Conservation (phyloP, 2,113 vertebrate species). For the Phylloscopus trochiloides region DNA sequence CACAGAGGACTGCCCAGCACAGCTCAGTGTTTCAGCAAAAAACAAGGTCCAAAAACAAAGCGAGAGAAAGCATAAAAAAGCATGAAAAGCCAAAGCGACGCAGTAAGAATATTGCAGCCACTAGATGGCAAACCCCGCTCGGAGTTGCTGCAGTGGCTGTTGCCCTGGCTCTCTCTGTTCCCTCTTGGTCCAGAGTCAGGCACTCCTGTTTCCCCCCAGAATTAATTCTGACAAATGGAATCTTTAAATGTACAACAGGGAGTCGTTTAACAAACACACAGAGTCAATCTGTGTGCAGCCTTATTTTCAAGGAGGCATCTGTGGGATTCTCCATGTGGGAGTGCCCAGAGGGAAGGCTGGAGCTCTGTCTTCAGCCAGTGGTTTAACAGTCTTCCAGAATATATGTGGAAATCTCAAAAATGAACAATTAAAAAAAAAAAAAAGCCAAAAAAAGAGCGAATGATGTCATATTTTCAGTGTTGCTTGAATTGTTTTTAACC, state of each 20-base stretch:
- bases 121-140: slow-evolving; percentile 57
- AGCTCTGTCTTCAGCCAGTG: neutral
- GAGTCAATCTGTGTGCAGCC: neutral
- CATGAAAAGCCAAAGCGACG: neutral
- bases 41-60: neutral
- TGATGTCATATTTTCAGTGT: neutral
- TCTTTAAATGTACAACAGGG: neutral
- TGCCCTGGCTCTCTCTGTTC: neutral
- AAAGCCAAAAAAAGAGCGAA: neutral
- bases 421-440: neutral
- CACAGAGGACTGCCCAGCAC: neutral
- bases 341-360: neutral
- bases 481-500: neutral
- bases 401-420: neutral
- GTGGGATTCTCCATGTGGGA: neutral
- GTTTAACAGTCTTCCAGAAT: neutral
- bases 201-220: neutral
- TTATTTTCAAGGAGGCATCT: neutral
- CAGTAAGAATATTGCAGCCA: neutral
- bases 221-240: neutral
- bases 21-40: neutral
- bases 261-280: neutral
- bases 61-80: neutral
- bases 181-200: neutral
- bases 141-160: neutral